Evolutionary conservation across 2,888 invertebrate genomes (phyloP).

Genomic region (Drosophila lacicola): DNA sequence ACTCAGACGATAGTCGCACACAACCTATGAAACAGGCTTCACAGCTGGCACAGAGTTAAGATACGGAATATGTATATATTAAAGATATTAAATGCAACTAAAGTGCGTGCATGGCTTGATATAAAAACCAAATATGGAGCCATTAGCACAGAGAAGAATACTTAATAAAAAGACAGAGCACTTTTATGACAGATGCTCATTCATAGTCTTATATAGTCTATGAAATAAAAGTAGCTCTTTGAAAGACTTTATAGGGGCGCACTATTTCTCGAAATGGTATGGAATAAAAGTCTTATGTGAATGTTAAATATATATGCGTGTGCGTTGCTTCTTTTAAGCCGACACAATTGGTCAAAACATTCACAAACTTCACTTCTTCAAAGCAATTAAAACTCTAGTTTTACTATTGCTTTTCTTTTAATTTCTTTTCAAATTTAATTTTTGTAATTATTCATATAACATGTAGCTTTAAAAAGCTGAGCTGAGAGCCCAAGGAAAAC

Average conservation of each 20-base stretch:
- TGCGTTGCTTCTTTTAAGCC: too few species aligned
- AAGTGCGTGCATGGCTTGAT: neutral
- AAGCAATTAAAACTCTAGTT: too few species aligned
- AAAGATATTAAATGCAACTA: too few species aligned
- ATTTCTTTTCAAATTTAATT: too few species aligned
- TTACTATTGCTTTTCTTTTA: too few species aligned
- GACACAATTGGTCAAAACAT: too few species aligned
- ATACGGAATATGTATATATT: neutral
- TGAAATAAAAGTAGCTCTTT: neutral
- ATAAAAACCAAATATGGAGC: neutral
- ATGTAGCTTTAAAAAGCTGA: too few species aligned
- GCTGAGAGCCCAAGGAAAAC: too few species aligned
- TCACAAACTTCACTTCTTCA: too few species aligned
- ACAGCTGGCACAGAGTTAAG: neutral
- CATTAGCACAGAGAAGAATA: neutral
- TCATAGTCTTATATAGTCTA: neutral
- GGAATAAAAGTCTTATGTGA: too few species aligned
- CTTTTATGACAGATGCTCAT: neutral
- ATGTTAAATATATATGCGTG: too few species aligned
- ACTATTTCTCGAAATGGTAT: neutral
- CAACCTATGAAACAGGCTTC: constrained; percentile 7
- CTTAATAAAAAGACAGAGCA: neutral
- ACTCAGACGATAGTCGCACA: constrained; percentile 9
- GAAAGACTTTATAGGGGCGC: neutral
- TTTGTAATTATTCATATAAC: too few species aligned